Base-by-base conservation (phyloP, 92 coral and sea anemone genomes). In the Plumapathes pennacea region DNA sequence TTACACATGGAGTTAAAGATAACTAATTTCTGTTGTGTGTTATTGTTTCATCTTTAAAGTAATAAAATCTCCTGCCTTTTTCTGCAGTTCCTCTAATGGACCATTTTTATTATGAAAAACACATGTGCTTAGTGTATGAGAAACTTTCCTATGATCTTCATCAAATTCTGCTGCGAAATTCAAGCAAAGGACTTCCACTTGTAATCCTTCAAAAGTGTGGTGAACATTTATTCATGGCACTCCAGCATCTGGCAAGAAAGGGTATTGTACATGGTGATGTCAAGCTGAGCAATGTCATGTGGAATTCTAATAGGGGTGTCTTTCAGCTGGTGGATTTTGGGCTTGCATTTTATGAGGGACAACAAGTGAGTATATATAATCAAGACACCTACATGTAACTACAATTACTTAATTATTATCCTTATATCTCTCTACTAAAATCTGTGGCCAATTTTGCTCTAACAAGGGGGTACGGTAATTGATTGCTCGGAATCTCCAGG, bases 291-390 rank as follows among this genome's bases (percentile, higher is more conserved):
- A 91, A 91, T 23, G 47, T 91, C 39, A 83, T 91, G 87, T 91
- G 97, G 97, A 88, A 82, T 80, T 63, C 85, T 56, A 62, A 61
- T 19, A 32, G 38, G 11, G 94, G 78, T 30, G 49, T 63, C 14
- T 91, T 91, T 62, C 87, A 86, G 67, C 72, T 88, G 49, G 88
- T 74, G 37, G 97, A 91, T 34, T 91, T 91, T 69, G 96, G 89
- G 3, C 75, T 91, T 33, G 80, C 96, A 44, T 91, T 91, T 67
- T 21, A 25, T 11, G 69, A 57, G 15, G 85, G 76, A 52, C 26
- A 76, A 25, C 89, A 82, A 70, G 89, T 82, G 46, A 12, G 36
- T 4, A n/a, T n/a, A n/a, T n/a, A n/a, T n/a, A n/a, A n/a, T n/a
- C n/a, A n/a, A n/a, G n/a, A n/a, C n/a, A n/a, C n/a, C n/a, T n/a